phyloP scores from a whole-genome alignment of 2,888 invertebrate species.

The Sycophila texana region DNA sequence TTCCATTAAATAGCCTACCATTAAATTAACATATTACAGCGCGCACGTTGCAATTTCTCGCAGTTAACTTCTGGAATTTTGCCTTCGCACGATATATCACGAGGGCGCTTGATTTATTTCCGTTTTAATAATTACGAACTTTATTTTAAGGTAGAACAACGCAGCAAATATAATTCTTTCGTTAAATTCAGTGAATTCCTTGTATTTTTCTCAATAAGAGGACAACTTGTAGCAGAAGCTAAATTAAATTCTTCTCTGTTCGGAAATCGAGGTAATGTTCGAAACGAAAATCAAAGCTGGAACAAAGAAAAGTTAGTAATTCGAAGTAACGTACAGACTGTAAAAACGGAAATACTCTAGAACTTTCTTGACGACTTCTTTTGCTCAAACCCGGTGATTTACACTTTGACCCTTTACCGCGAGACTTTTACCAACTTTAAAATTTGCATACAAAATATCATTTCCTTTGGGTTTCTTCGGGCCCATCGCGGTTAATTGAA shows the following conservation, averaged over 20 bases:
- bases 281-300: not conserved
- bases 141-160: not conserved
- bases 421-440: constrained; percentile 18
- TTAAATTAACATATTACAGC: constrained; percentile 51
- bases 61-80: constrained; percentile 33
- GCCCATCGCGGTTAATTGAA: not conserved
- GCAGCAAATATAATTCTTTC: constrained; percentile 13
- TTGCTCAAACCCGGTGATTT: constrained; percentile 38
- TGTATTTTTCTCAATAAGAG: not conserved
- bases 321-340: not conserved
- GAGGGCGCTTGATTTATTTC: constrained; percentile 37
- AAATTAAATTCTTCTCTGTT: not conserved
- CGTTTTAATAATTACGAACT: constrained; percentile 44
- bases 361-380: constrained; percentile 39
- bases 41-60: not conserved
- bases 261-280: too few species aligned
- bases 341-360: not conserved
- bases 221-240: not conserved
- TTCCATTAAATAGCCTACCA: constrained; percentile 38
- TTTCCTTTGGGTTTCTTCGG: not conserved
- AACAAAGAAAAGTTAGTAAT: too few species aligned
- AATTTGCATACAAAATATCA: constrained; percentile 7
- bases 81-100: constrained; percentile 21
- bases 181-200: constrained; percentile 6
- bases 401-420: constrained; percentile 36